These are phyloP conservation scores for Dendrocincla fuliginosa DNA, from an alignment of 2,797 vertebrate genomes.

Conservation along the genomic window DNA sequence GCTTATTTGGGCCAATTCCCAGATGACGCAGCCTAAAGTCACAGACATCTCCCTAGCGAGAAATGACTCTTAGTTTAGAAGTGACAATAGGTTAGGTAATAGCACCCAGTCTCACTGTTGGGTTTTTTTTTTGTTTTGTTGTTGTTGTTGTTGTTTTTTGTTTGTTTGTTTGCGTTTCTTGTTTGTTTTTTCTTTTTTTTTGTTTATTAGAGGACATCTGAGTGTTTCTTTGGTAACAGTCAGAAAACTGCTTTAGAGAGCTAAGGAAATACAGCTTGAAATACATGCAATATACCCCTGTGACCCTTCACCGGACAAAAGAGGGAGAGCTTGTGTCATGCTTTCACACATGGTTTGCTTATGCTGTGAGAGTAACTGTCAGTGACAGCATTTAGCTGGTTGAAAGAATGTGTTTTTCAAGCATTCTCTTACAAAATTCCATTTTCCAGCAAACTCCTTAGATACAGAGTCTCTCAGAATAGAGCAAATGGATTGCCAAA, in stretches of 20 bases:
- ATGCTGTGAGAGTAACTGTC: not conserved
- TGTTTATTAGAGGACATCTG: not conserved
- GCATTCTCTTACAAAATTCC: not conserved
- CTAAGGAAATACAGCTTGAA: not conserved
- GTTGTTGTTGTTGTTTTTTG: too few species aligned
- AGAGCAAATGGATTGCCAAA: slow-evolving; percentile 4
- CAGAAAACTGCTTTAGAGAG: not conserved
- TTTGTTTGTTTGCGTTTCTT: not conserved
- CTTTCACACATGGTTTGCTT: not conserved
- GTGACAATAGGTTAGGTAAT: not conserved
- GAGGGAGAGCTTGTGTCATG: not conserved
- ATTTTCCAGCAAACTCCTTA: slow-evolving; percentile 13
- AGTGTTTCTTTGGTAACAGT: not conserved
- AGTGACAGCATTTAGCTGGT: slow-evolving; percentile 9
- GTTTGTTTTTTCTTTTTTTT: not conserved
- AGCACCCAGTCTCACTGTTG: not conserved
- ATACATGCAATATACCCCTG: not conserved
- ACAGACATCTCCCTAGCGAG: not conserved
- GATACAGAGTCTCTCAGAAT: not conserved
- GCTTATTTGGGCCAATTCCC: not conserved
- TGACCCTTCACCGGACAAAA: not conserved
- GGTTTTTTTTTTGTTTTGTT: not conserved
- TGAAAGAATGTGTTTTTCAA: slow-evolving; percentile 19
- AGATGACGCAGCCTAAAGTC: not conserved
- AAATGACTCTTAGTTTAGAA: not conserved